Percentiles rank a stretch among this genome's conserved stretches.
phyloP scores from a whole-genome alignment of 2,113 vertebrate genomes.

The Anhinga rufa region DNA sequence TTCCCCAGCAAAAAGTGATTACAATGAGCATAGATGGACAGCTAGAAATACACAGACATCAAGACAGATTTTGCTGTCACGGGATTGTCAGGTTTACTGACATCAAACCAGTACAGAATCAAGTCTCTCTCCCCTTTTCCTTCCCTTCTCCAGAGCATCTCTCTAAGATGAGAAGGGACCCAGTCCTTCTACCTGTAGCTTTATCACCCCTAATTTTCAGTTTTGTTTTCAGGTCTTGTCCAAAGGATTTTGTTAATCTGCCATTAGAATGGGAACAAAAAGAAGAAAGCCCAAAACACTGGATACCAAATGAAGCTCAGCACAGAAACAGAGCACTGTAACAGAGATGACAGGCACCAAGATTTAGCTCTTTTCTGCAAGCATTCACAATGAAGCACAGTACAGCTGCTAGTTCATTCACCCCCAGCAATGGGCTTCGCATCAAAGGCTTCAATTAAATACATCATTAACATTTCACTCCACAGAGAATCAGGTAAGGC shows the following conservation, averaged over 20 bases:
- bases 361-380: not conserved
- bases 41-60: not conserved
- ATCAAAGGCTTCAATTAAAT: slow-evolving; percentile 26
- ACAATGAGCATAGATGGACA: not conserved
- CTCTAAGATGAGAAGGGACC: not conserved
- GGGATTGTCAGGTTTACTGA: not conserved
- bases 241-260: not conserved
- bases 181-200: not conserved
- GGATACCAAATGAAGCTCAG: not conserved
- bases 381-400: not conserved
- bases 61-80: not conserved
- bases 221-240: not conserved
- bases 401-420: not conserved
- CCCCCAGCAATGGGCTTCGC: not conserved
- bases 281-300: not conserved
- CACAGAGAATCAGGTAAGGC: not conserved
- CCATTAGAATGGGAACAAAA: not conserved
- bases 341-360: not conserved
- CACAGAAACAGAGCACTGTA: not conserved
- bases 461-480: slow-evolving; percentile 5
- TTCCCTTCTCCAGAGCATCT: not conserved
- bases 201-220: not conserved
- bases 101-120: not conserved
- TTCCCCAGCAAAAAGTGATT: not conserved
- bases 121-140: not conserved